Conservation (phyloP, 1,140 invertebrate species). For the Lanistes nyassanus region DNA sequence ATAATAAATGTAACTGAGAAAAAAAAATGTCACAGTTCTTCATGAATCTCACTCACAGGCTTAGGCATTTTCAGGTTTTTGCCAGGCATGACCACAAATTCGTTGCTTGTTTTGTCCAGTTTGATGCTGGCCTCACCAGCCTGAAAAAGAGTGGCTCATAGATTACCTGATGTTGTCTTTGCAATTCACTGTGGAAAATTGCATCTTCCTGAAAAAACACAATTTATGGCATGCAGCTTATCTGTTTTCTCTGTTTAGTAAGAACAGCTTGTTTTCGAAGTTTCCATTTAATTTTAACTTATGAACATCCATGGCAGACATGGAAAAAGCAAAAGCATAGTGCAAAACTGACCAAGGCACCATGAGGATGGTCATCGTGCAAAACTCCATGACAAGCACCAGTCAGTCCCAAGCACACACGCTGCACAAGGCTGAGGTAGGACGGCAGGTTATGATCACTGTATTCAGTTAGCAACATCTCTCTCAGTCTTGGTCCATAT, state of each 20-base stretch:
- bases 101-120: slow-evolving; percentile 13
- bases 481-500: slow-evolving; percentile 16
- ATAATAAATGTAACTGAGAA: background rate
- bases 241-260: too few species aligned
- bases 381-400: slow-evolving; percentile 27
- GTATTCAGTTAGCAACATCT: slow-evolving; percentile 21
- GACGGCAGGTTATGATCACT: slow-evolving; percentile 11
- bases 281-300: too few species aligned
- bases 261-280: too few species aligned
- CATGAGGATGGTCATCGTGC: slow-evolving; percentile 19
- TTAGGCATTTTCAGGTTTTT: slow-evolving; percentile 25
- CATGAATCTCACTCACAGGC: background rate
- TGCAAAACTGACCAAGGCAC: slow-evolving; percentile 2
- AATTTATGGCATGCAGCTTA: too few species aligned
- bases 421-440: slow-evolving; percentile 27
- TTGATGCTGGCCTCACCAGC: slow-evolving; percentile 13
- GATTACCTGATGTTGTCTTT: too few species aligned
- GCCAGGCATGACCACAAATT: slow-evolving; percentile 23
- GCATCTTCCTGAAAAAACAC: too few species aligned
- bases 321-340: too few species aligned
- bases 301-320: too few species aligned
- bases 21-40: slow-evolving; percentile 10
- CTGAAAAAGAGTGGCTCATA: background rate
- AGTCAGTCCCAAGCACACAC: slow-evolving; percentile 24
- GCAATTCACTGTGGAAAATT: too few species aligned